Conservation (phyloP, 2,888 invertebrate genomes). For the Antheraea assamensis region DNA sequence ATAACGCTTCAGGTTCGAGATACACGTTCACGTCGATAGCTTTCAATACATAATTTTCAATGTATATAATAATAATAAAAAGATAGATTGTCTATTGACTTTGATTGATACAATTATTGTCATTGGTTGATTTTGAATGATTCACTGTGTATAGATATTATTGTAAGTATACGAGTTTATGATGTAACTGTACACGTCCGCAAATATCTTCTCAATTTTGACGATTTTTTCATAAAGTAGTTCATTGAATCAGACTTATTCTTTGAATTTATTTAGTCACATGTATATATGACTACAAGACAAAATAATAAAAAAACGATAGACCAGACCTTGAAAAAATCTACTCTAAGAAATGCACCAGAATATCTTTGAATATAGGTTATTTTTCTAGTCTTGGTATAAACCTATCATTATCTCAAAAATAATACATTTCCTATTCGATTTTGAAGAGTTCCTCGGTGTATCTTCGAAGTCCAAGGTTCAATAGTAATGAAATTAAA, state of each 20-base stretch:
- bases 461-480: too few species aligned
- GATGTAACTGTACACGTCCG: not conserved
- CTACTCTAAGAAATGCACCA: too few species aligned
- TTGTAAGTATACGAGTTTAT: not conserved
- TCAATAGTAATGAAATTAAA: too few species aligned
- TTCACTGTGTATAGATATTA: not conserved
- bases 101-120: not conserved
- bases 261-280: not conserved
- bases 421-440: too few species aligned
- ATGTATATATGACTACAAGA: not conserved
- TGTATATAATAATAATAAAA: conserved; percentile 10
- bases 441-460: too few species aligned
- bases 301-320: not conserved
- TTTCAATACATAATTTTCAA: not conserved
- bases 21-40: not conserved
- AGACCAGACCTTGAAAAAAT: not conserved
- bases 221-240: not conserved
- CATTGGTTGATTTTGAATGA: not conserved
- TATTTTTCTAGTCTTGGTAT: too few species aligned
- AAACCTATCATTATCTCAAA: too few species aligned
- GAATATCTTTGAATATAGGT: too few species aligned
- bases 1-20: not conserved
- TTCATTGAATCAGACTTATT: not conserved
- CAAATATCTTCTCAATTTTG: not conserved
- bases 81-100: conserved; percentile 4